These are phyloP conservation scores for Drosophila kambysellisi DNA, from an alignment of 2,888 invertebrate genomes.

Conservation along the genomic window DNA sequence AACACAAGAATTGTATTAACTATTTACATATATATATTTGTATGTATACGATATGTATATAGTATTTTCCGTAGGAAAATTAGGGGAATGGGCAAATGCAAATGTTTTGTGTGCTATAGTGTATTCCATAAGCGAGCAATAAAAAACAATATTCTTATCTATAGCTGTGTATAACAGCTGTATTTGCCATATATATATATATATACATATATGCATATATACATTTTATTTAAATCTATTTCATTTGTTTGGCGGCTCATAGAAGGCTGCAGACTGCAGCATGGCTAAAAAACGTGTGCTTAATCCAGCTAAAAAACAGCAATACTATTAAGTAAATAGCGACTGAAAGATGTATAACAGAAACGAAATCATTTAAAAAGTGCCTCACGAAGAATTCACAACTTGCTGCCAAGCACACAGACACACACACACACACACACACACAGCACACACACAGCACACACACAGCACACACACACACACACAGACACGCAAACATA, in stretches of 20 bases:
- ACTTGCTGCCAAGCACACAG: constrained; percentile 31
- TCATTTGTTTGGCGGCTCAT: constrained; percentile 62
- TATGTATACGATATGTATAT: background rate
- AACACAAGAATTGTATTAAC: background rate
- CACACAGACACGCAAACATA: background rate
- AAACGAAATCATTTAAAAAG: constrained; percentile 33
- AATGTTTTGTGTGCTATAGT: constrained; percentile 15
- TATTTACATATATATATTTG: background rate
- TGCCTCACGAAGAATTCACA: constrained; percentile 36
- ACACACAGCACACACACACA: constrained; percentile 1
- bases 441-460: background rate
- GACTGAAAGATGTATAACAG: constrained; percentile 12
- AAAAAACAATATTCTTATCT: constrained; percentile 15
- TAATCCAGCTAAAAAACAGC: constrained; percentile 13
- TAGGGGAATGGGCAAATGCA: background rate
- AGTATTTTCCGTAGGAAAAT: background rate
- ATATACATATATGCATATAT: constrained; percentile 25
- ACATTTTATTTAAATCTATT: constrained; percentile 60
- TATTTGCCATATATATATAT: constrained; percentile 31
- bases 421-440: background rate
- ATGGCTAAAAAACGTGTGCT: constrained; percentile 38
- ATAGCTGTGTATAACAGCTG: constrained; percentile 47
- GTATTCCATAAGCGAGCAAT: background rate
- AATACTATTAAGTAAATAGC: background rate
- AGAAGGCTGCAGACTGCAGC: constrained; percentile 23